Base-by-base conservation (phyloP, 1,140 invertebrate species). In the Ceratosolen fusciceps region DNA sequence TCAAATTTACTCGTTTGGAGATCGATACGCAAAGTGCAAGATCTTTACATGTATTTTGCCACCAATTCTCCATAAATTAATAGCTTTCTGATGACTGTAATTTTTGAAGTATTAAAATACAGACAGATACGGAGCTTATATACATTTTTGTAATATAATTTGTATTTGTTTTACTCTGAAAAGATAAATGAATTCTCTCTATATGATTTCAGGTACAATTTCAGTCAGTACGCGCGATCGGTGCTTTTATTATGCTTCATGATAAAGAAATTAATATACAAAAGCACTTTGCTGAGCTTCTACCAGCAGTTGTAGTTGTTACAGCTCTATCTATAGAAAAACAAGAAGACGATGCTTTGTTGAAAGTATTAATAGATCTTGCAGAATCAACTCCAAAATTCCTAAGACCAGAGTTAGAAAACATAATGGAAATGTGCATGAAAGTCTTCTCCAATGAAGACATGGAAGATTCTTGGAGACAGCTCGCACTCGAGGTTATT, bases 351-450 rank as follows among this genome's bases (percentile, higher is more conserved):
- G 98, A 99, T 89, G 93, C 94, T 58, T 89, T 99, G 16, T 87
- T 99, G 1, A 98, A 99, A 91, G 93, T 94, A 82, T 91, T 99
- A 5, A 97, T 99, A 82, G 98, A 99, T 84, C 89, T 99, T 81
- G 96, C 97, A 24, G 98, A 99, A 90, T 94, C 94, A 79, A 94
- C 96, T 19, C 98, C 98, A 0, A 99, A 98, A 90, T 98, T 95
- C 87, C 90, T 99, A 29, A 92, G 97, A 75, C 92, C 95, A 10
- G 96, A 99, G 86, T 88, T 99, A 47, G 93, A 95, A 83, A 89
- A 91, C n/a, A 95, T 99, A 80, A 95, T 99, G 87, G 94, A 96
- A 84, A 93, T 99, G 84, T 98, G 96, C 86, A 94, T 98, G 88
- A 97, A 97, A 91, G 95, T 96, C 87, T 87, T 89, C 84, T 88